phyloP scores from a whole-genome alignment of 2,888 invertebrate species.

The Chalcosyrphus nemorum region DNA sequence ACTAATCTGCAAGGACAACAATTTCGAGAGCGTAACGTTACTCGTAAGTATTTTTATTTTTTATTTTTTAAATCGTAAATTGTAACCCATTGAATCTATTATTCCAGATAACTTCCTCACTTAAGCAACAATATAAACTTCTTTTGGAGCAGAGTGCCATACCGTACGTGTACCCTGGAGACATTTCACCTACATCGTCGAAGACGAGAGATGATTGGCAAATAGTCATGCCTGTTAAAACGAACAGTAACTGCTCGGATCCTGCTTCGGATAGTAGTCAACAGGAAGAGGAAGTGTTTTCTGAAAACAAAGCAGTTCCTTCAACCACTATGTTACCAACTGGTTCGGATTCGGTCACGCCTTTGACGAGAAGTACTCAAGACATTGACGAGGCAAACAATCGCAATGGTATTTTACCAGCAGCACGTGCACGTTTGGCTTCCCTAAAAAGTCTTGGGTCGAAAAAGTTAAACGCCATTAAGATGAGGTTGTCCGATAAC shows the following conservation, averaged over 20 bases:
- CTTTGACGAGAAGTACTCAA: conserved; percentile 36
- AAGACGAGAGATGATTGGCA: conserved; percentile 80
- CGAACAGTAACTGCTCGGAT: conserved; percentile 79
- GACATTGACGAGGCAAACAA: conserved; percentile 74
- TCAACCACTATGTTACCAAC: conserved; percentile 47
- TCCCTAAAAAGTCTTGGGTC: conserved; percentile 87
- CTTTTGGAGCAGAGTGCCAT: conserved; percentile 90
- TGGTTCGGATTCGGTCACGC: conserved; percentile 12
- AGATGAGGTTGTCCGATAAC: conserved; percentile 84
- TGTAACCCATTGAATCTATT: conserved; percentile 40
- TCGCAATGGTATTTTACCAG: conserved; percentile 78
- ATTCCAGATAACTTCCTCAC: conserved; percentile 87
- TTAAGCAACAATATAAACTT: conserved; percentile 91
- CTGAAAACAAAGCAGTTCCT: conserved; percentile 76
- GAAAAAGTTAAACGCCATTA: conserved; percentile 86
- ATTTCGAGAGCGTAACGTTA: conserved; percentile 84
- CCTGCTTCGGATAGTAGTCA: conserved; percentile 79
- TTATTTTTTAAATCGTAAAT: too few species aligned
- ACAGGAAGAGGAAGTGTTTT: conserved; percentile 79
- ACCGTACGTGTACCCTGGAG: conserved; percentile 87
- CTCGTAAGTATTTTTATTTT: too few species aligned
- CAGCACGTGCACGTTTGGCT: conserved; percentile 84
- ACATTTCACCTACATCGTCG: conserved; percentile 78
- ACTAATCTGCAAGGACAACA: conserved; percentile 86
- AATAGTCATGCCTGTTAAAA: conserved; percentile 80